Evolutionary conservation across 2,113 vertebrate species (phyloP).

Genomic region (Chlorodrepanis virens): DNA sequence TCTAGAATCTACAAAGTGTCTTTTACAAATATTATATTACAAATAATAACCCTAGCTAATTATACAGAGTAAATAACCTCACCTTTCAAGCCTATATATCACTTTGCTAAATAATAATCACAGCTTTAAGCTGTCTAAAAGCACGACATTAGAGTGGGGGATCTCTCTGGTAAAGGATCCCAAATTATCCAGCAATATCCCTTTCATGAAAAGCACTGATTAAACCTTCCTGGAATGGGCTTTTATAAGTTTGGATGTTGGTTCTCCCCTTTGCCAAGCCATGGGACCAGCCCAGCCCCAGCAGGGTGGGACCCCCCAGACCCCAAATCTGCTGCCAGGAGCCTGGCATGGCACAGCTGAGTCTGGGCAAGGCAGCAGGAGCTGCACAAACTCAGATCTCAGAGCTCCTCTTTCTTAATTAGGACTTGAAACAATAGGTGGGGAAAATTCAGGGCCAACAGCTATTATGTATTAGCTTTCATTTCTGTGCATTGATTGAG

Average conservation of each 20-base stretch:
- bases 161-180: slow-evolving; percentile 9
- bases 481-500: slow-evolving; percentile 74
- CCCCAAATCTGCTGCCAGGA: slow-evolving; percentile 46
- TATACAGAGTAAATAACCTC: slow-evolving; percentile 64
- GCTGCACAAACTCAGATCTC: slow-evolving; percentile 15
- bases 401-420: slow-evolving; percentile 60
- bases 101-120: slow-evolving; percentile 69
- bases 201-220: slow-evolving; percentile 72
- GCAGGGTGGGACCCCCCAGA: slow-evolving; percentile 56
- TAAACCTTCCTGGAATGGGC: slow-evolving; percentile 79
- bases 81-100: slow-evolving; percentile 56
- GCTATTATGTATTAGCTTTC: slow-evolving; percentile 76
- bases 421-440: slow-evolving; percentile 66
- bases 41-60: slow-evolving; percentile 62
- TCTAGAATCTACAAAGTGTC: slow-evolving; percentile 10
- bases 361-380: slow-evolving; percentile 31
- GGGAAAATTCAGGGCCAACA: slow-evolving; percentile 34
- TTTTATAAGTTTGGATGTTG: slow-evolving; percentile 65
- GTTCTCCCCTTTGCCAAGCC: slow-evolving; percentile 63
- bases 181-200: slow-evolving; percentile 80
- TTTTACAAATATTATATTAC: neutral
- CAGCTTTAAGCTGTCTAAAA: slow-evolving; percentile 56
- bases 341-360: slow-evolving; percentile 54
- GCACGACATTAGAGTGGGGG: neutral
- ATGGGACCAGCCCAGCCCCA: neutral